phyloP scores from a whole-genome alignment of 2,113 vertebrate genomes.

The Mastomys coucha region DNA sequence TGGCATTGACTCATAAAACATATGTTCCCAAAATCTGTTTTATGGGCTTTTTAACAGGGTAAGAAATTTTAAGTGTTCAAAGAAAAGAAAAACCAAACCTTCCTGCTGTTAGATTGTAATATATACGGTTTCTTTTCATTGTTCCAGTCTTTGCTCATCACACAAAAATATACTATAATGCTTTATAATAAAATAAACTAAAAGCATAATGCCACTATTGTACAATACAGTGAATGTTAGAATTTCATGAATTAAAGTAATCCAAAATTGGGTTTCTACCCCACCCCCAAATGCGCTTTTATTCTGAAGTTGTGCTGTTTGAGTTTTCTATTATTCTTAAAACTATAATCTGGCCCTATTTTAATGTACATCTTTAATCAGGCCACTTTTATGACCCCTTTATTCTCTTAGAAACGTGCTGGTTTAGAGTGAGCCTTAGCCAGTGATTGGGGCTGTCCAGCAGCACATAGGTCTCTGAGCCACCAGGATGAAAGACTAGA shows the following conservation, averaged over 20 bases:
- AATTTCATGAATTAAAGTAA: slow-evolving; percentile 52
- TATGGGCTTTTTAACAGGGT: slow-evolving; percentile 54
- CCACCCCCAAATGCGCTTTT: background rate
- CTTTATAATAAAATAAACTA: slow-evolving; percentile 79
- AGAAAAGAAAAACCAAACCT: slow-evolving; percentile 69
- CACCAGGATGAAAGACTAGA: background rate
- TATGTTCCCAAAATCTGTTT: slow-evolving; percentile 77
- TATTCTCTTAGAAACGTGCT: background rate
- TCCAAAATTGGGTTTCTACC: slow-evolving; percentile 8
- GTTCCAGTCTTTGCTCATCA: slow-evolving; percentile 79
- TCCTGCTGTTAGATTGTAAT: slow-evolving; percentile 59
- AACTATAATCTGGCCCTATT: slow-evolving; percentile 29
- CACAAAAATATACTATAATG: slow-evolving; percentile 73
- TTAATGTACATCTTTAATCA: slow-evolving; percentile 30
- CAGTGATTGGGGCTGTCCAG: background rate
- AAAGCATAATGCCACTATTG: slow-evolving; percentile 70
- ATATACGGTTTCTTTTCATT: slow-evolving; percentile 70
- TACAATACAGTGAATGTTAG: slow-evolving; percentile 76
- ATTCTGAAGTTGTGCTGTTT: background rate
- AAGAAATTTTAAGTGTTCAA: slow-evolving; percentile 60
- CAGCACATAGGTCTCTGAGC: background rate
- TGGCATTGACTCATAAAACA: slow-evolving; percentile 72
- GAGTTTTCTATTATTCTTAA: slow-evolving; percentile 51
- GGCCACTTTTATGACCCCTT: background rate
- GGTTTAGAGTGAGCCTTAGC: background rate